Conservation (phyloP, 53 echinoderm and acorn worm species). For the Mesocentrotus franciscanus region DNA sequence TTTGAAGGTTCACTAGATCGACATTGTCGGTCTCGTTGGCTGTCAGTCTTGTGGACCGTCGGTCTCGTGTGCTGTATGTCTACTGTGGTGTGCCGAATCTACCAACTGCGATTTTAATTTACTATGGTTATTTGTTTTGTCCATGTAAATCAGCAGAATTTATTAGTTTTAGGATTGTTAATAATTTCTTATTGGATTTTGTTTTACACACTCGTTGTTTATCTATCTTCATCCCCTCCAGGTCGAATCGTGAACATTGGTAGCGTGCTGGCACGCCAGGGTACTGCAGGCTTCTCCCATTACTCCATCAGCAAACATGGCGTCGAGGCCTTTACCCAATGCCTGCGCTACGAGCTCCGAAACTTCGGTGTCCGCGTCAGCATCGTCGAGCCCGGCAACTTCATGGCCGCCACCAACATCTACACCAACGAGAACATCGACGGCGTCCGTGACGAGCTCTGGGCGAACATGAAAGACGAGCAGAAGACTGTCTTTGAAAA, state of each 20-base stretch:
- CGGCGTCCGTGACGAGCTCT: constrained; percentile 76
- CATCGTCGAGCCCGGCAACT: constrained; percentile 97
- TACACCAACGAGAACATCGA: constrained; percentile 87
- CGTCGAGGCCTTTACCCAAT: constrained; percentile 93
- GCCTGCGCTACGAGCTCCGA: constrained; percentile 92
- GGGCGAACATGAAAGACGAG: constrained; percentile 81
- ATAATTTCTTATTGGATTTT: too few species aligned
- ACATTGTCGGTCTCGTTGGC: too few species aligned
- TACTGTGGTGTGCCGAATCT: too few species aligned
- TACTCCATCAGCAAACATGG: constrained; percentile 91
- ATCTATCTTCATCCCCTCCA: constrained; percentile 3
- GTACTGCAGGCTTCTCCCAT: constrained; percentile 72
- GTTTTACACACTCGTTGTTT: neutral
- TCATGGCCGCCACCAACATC: constrained; percentile 94
- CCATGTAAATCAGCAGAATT: too few species aligned
- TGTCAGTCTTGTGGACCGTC: too few species aligned
- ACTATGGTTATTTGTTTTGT: too few species aligned
- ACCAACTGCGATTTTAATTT: too few species aligned
- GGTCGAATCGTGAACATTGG: constrained; percentile 89
- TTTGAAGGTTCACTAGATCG: too few species aligned
- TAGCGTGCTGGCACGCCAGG: constrained; percentile 86
- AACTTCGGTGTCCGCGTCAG: constrained; percentile 84
- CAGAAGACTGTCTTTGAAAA: constrained; percentile 75
- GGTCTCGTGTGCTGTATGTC: too few species aligned
- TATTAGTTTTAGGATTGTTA: too few species aligned